These are phyloP conservation scores for Sinosuthora webbiana DNA, from an alignment of 2,113 vertebrate species.

Conservation along the genomic window DNA sequence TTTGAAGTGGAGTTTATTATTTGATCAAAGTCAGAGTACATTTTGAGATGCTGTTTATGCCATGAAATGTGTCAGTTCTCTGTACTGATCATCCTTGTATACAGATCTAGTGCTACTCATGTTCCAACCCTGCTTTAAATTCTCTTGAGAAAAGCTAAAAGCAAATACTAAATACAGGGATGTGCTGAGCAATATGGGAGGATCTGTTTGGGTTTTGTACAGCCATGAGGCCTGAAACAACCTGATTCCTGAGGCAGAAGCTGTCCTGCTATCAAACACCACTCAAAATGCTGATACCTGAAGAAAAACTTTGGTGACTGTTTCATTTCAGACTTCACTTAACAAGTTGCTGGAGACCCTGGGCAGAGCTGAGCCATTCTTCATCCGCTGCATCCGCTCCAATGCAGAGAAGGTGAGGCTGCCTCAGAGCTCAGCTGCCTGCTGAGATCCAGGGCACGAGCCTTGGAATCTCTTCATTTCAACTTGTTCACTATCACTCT, in stretches of 20 bases:
- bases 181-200: not conserved
- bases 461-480: not conserved
- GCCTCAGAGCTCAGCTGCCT: not conserved
- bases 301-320: not conserved
- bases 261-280: not conserved
- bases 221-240: not conserved
- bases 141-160: not conserved
- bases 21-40: not conserved
- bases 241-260: not conserved
- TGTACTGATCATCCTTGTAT: not conserved
- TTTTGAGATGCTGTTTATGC: not conserved
- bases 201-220: not conserved
- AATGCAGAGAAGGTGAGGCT: conserved; percentile 90
- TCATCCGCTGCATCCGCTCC: conserved; percentile 97
- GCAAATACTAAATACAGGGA: not conserved
- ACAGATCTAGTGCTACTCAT: not conserved
- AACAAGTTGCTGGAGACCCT: conserved; percentile 92
- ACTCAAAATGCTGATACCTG: not conserved
- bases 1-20: not conserved
- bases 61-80: not conserved
- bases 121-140: not conserved
- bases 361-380: conserved; percentile 93
- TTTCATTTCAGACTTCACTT: conserved; percentile 82
- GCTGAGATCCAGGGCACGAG: not conserved
- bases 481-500: not conserved